Percentiles rank a stretch among this genome's conserved stretches.
phyloP scores from a whole-genome alignment of 1,140 invertebrate species.

The Drosophila busckii region DNA sequence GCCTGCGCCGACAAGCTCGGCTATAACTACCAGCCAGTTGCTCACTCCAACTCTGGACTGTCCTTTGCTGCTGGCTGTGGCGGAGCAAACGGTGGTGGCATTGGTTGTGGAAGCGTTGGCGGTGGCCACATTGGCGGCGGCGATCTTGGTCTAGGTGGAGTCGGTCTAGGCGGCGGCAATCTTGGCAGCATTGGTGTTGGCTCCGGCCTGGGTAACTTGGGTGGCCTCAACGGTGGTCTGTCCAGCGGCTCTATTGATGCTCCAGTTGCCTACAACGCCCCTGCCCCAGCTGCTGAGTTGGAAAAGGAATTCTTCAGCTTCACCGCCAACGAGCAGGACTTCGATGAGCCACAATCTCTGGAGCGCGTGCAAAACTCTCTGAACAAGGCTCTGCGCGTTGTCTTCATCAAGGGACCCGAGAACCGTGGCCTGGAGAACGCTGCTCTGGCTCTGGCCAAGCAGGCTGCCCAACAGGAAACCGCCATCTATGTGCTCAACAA shows the following conservation, averaged over 20 bases:
- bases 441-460: slow-evolving; percentile 55
- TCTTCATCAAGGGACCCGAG: slow-evolving; percentile 74
- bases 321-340: slow-evolving; percentile 54
- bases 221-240: slow-evolving; percentile 12
- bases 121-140: neutral
- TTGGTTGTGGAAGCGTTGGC: slow-evolving; percentile 3
- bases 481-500: slow-evolving; percentile 69
- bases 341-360: slow-evolving; percentile 44
- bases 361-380: slow-evolving; percentile 39
- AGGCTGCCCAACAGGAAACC: slow-evolving; percentile 61
- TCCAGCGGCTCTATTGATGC: slow-evolving; percentile 24
- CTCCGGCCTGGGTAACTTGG: neutral
- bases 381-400: slow-evolving; percentile 61
- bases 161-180: slow-evolving; percentile 7
- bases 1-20: slow-evolving; percentile 70
- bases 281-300: slow-evolving; percentile 52
- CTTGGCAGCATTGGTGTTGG: slow-evolving; percentile 9
- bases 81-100: neutral
- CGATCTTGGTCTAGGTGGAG: no score
- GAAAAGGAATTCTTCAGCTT: slow-evolving; percentile 64
- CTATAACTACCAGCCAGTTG: slow-evolving; percentile 70
- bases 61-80: slow-evolving; percentile 47
- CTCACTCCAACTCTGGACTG: slow-evolving; percentile 46
- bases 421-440: slow-evolving; percentile 63
- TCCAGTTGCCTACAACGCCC: slow-evolving; percentile 46